Base-by-base conservation (phyloP, 2,797 vertebrate genomes). In the Phoxinus dragarum region DNA sequence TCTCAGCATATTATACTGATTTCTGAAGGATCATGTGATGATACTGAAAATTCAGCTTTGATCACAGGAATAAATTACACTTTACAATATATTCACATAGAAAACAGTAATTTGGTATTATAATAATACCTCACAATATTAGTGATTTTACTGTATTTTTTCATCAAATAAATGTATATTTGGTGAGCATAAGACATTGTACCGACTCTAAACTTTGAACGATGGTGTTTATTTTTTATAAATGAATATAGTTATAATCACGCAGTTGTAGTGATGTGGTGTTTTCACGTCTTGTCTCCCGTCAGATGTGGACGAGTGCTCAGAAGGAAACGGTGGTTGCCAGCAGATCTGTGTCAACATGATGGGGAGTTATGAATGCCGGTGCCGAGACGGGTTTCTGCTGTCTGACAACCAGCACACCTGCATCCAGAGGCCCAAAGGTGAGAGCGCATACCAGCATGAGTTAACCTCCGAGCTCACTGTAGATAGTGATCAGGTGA, bases 301-400 rank as follows among this genome's bases (percentile, higher is more conserved):
- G 81, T 69, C 95, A 99, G 98, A 99, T 92, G 96, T 99, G 93
- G 97, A 99, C 0, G 98, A 99, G 92, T 99, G 98, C 90, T 96
- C 96, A 0, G 98, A 99, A 89, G 98, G 97, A 69, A 99, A 99
- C 0, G 98, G 98, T 0, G 98, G 98, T 85, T 99, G 98, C 91
- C 98, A 99, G 86, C 98, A 99, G 95, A 97, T 97, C 89, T 99
- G 98, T 21, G 95, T 99, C 94, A 99, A 99, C 94, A 98, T 98
- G 97, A 99, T 99, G 98, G 98, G 98, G 89, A 99, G 98, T 94
- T 99, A 99, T 0, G 98, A 99, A 91, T 99, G 98, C 90, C 98
- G 97, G 89, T 99, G 98, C 93, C 90, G 97, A 66, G 98, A 99
- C 64, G 98, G 98, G 74, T 99, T 99, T 95, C 98, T 99, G 92